Evolutionary conservation across 2,888 invertebrate species (phyloP).

Genomic region (Melieria picta): DNA sequence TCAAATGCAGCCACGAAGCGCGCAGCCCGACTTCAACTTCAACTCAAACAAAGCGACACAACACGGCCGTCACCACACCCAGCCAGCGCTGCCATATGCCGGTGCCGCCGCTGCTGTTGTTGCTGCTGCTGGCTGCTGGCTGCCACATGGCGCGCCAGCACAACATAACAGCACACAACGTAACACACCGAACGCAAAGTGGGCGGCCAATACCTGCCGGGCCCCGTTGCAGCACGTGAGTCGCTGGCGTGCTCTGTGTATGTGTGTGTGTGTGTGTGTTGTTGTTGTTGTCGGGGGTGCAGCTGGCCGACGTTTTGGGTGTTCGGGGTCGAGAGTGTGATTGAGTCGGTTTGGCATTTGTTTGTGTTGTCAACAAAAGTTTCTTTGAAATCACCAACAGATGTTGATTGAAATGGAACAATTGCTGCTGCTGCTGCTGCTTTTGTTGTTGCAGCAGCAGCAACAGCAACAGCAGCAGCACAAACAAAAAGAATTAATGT

Average conservation of each 20-base stretch:
- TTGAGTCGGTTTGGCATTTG: conserved; percentile 49
- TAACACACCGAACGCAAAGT: not conserved
- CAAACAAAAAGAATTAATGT: too few species aligned
- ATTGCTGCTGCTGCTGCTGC: conserved; percentile 47
- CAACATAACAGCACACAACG: not conserved
- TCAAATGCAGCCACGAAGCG: conserved; percentile 51
- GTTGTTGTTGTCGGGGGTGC: conserved; percentile 10
- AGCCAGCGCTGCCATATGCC: conserved; percentile 6
- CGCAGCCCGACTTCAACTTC: conserved; percentile 46
- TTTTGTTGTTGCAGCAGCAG: too few species aligned
- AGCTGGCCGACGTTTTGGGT: conserved; percentile 7
- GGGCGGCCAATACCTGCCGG: not conserved
- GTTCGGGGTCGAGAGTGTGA: conserved; percentile 41
- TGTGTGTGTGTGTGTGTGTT: conserved; percentile 40
- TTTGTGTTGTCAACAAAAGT: conserved; percentile 62
- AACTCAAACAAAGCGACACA: conserved; percentile 40
- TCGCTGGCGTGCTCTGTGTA: not conserved
- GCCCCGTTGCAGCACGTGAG: not conserved
- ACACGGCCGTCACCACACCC: conserved; percentile 21
- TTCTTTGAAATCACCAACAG: conserved; percentile 65
- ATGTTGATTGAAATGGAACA: conserved; percentile 64
- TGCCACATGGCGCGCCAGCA: not conserved
- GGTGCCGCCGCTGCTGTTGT: too few species aligned
- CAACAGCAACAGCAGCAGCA: too few species aligned
- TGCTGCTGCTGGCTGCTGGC: conserved; percentile 2